Evolutionary conservation across 2,888 invertebrate genomes (phyloP).

Genomic region (Odontomyia ornata): DNA sequence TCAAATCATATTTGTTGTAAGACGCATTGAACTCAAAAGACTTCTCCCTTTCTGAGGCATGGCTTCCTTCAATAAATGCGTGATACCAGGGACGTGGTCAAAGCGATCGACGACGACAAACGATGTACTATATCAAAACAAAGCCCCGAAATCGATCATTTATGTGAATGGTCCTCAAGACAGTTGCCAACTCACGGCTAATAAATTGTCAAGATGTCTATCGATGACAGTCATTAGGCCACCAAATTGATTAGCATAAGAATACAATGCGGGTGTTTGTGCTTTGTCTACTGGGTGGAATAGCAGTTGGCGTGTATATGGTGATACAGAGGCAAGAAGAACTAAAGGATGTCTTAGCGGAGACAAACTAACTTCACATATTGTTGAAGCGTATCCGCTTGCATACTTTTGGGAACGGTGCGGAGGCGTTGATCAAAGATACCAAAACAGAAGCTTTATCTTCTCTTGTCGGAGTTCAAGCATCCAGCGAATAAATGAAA

Average conservation of each 20-base stretch:
- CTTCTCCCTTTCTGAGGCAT: background rate
- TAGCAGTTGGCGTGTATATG: slow-evolving; percentile 22
- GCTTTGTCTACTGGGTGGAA: slow-evolving; percentile 17
- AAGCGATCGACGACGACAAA: background rate
- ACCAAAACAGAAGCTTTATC: slow-evolving; percentile 28
- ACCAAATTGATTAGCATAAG: slow-evolving; percentile 38
- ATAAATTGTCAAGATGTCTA: slow-evolving; percentile 45
- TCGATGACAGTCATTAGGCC: slow-evolving; percentile 44
- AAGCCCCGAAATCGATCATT: slow-evolving; percentile 36
- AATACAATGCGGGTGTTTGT: slow-evolving; percentile 22
- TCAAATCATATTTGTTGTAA: slow-evolving; percentile 8
- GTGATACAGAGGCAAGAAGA: background rate
- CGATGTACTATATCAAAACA: slow-evolving; percentile 33
- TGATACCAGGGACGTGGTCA: background rate
- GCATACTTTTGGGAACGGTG: slow-evolving; percentile 22
- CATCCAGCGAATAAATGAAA: background rate
- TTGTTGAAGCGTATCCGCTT: slow-evolving; percentile 8
- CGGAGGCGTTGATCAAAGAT: slow-evolving; percentile 36
- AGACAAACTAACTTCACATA: background rate
- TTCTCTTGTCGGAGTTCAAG: background rate
- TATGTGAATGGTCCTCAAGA: background rate
- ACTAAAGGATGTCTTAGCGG: background rate
- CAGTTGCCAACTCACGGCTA: slow-evolving; percentile 33
- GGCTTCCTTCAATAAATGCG: slow-evolving; percentile 3
- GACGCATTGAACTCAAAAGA: slow-evolving; percentile 1